Base-by-base conservation (phyloP, 2,888 invertebrate genomes). In the Eupeodes latifasciatus region DNA sequence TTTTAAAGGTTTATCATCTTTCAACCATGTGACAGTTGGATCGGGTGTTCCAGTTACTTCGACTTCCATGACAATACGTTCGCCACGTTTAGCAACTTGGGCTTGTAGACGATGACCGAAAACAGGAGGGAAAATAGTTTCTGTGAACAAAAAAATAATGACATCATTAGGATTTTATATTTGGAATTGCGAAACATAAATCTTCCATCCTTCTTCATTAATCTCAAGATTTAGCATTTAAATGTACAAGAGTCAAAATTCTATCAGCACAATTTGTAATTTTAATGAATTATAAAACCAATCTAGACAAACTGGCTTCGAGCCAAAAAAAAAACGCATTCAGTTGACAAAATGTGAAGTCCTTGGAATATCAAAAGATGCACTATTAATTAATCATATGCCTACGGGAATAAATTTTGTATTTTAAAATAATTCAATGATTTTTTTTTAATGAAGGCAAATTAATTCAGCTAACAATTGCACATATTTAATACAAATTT, bases 31-130 rank as follows among this genome's bases (percentile, higher is more conserved):
- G 0, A 97, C 95, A 1, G 95, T 94, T 4, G 97, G 97, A 71
- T 96, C 95, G 1, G 97, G 97, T 53, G 96, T 95, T 61, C 97
- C 97, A n/a, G 96, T 96, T 3, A 97, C 96, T 93, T 97, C 96
- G 6, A 96, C 96, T 92, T 96, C 96, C 95, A 97, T 95, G 16
- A 95, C 94, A 9, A 96, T 94, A 81, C 96, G 94, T 90, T 96
- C 96, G 11, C 96, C 96, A 90, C 95, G 95, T 90, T 96, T 96
- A 7, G 96, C 95, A 11, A 96, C 96, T 92, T 96, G 96, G 5
- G 96, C 96, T 94, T 96, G 96, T 69, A 97, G 94, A 75, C 97
- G 95, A 90, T 96, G 95, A 4, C 96, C 96, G 92, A 97, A 97
- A 67, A 96, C 96, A 55, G 97, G 97, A 51, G 97, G 97, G 91